Percentiles rank a stretch among this genome's conserved stretches.
These are phyloP conservation scores for Hesperophylax magnus DNA, from an alignment of 1,140 invertebrate species.

Conservation along the genomic window DNA sequence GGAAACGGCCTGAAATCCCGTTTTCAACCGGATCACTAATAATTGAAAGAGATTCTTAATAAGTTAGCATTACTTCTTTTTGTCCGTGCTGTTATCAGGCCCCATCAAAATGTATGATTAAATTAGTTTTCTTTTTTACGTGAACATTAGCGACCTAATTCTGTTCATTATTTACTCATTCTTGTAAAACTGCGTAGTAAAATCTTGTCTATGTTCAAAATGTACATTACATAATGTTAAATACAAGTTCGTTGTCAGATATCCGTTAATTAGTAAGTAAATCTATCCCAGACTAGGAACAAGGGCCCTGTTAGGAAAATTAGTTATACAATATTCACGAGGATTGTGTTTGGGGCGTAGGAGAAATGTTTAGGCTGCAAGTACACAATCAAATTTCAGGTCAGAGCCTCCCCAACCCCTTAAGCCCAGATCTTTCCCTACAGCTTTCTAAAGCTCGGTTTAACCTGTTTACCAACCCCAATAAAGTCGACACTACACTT, in stretches of 20 bases:
- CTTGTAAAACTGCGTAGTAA: too few species aligned
- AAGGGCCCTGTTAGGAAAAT: neutral
- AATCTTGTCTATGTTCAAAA: too few species aligned
- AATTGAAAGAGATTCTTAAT: too few species aligned
- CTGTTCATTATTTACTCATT: too few species aligned
- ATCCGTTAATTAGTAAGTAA: conserved; percentile 16
- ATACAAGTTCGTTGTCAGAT: neutral
- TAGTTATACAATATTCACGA: conserved; percentile 18
- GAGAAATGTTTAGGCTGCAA: neutral
- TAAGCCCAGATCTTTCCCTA: neutral
- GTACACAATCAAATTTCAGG: neutral
- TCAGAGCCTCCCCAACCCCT: neutral
- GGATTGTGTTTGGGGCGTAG: neutral
- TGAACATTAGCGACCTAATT: too few species aligned
- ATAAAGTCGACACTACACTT: conserved; percentile 5
- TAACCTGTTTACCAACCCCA: conserved; percentile 7
- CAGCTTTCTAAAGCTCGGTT: neutral
- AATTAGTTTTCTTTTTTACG: too few species aligned
- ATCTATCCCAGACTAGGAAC: conserved; percentile 16
- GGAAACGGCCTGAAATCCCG: too few species aligned
- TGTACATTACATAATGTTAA: too few species aligned
- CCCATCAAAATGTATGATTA: too few species aligned
- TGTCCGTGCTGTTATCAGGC: too few species aligned
- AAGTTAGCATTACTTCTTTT: too few species aligned
- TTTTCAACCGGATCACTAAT: too few species aligned